phyloP scores from a whole-genome alignment of 2,888 invertebrate species.

The Drosophila infuscata region DNA sequence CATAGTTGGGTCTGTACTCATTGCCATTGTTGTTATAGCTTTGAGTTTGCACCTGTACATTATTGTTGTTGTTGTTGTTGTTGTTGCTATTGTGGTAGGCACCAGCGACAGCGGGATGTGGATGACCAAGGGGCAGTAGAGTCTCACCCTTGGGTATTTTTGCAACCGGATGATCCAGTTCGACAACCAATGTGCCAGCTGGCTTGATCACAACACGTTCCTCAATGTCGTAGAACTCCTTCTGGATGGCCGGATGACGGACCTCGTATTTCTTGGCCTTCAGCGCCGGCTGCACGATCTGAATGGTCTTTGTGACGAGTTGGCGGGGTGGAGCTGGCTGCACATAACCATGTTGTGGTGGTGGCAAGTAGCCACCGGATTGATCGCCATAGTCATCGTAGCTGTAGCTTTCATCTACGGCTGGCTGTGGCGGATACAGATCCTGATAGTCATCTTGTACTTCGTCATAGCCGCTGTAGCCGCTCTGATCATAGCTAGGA shows the following conservation, averaged over 20 bases:
- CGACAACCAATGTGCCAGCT: slow-evolving; percentile 87
- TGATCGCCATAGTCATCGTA: slow-evolving; percentile 73
- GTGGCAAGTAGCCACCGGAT: slow-evolving; percentile 53
- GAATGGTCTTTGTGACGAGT: slow-evolving; percentile 86
- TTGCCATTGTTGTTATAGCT: slow-evolving; percentile 61
- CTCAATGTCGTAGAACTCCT: slow-evolving; percentile 88
- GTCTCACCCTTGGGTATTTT: slow-evolving; percentile 86
- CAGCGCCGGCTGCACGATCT: slow-evolving; percentile 87
- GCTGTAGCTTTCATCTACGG: slow-evolving; percentile 62
- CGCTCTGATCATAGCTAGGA: slow-evolving; percentile 68
- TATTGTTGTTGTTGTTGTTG: slow-evolving; percentile 56
- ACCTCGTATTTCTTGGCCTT: slow-evolving; percentile 87
- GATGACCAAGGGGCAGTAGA: slow-evolving; percentile 79
- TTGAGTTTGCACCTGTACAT: slow-evolving; percentile 61
- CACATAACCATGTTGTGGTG: slow-evolving; percentile 60
- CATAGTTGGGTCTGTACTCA: slow-evolving; percentile 60
- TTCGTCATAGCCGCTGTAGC: slow-evolving; percentile 68
- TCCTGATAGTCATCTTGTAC: slow-evolving; percentile 68
- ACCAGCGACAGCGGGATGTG: slow-evolving; percentile 81
- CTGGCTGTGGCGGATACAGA: slow-evolving; percentile 79
- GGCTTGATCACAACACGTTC: slow-evolving; percentile 87
- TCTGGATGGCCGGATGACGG: slow-evolving; percentile 88
- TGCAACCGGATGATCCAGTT: slow-evolving; percentile 87
- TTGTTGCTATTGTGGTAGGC: slow-evolving; percentile 59
- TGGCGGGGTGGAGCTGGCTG: slow-evolving; percentile 79